Evolutionary conservation across 2,113 vertebrate species (phyloP), one percentile per base, ranked within the genome.

Genomic region (Serilophus lunatus): DNA sequence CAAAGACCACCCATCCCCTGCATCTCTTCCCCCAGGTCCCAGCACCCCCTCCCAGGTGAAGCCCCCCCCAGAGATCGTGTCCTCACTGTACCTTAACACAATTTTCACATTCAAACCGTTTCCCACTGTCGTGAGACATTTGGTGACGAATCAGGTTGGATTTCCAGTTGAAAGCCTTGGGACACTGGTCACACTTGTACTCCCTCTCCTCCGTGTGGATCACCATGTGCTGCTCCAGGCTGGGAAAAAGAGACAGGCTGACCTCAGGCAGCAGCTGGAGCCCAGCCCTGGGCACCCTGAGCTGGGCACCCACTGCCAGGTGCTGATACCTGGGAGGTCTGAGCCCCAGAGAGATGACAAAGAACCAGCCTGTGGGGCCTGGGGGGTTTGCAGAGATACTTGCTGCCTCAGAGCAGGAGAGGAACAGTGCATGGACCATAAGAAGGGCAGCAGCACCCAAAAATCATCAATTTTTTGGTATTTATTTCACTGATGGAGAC

Each of bases 121-220:
- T 99, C 98, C 99, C 99, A 12, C 98, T 99, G 98, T 99, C 99
- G 31, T 99, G 99, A 96, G 99, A 99, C 99, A 99, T 99, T 97
- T 99, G 99, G 98, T 99, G 99, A 74, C 99, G 99, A 89, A 99
- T 99, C 98, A 99, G 98, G 98, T 99, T 99, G 94, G 99, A 99
- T 97, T 99, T 99, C 99, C 99, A 99, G 99, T 99, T 99, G 98
- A 99, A 99, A 92, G 99, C 99, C 98, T 99, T 99, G 92, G 99
- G 99, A n/a, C 99, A 99, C 97, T 99, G 99, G 98, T 99, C 99
- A 45, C 99, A 99, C 97, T 99, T 99, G 98, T 99, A 99, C 95
- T 99, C 99, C 18, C 99, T 95, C 97, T 99, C 99, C 92, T 99
- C 99, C 0, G 99, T 99, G 97, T 99, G 99, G 86, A 99, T 98